Percentiles rank a stretch among this genome's conserved stretches.
These are phyloP conservation scores for Phainopepla nitens DNA, from an alignment of 2,113 vertebrate genomes.

Conservation along the genomic window DNA sequence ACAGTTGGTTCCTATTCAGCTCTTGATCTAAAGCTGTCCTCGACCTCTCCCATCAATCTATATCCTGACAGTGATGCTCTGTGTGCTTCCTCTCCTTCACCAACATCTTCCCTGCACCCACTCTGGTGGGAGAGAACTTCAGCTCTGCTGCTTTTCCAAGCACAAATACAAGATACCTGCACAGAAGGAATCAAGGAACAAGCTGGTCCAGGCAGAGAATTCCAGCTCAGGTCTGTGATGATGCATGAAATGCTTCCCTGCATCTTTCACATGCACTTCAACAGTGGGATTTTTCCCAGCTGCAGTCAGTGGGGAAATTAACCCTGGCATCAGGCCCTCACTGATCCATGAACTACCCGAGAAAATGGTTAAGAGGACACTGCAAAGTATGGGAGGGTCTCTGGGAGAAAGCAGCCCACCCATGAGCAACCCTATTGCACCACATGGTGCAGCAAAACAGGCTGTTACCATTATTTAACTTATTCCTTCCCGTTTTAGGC, in stretches of 20 bases:
- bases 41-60: neutral
- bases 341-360: accelerated
- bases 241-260: neutral
- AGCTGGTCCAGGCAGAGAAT: neutral
- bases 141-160: neutral
- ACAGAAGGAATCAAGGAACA: neutral
- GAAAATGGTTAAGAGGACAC: neutral
- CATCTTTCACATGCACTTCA: neutral
- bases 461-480: neutral
- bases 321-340: neutral
- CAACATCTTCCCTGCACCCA: neutral
- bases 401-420: neutral
- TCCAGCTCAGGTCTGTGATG: neutral
- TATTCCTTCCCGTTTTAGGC: neutral
- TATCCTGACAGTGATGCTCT: neutral
- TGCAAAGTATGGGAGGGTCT: neutral
- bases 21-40: neutral
- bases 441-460: neutral
- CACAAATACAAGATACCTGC: neutral
- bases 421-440: neutral
- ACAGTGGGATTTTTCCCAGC: accelerated
- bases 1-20: neutral
- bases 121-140: neutral
- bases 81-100: neutral
- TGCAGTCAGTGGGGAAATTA: neutral